phyloP scores from a whole-genome alignment of 2,113 vertebrate genomes.

The Lasiurus cinereus region DNA sequence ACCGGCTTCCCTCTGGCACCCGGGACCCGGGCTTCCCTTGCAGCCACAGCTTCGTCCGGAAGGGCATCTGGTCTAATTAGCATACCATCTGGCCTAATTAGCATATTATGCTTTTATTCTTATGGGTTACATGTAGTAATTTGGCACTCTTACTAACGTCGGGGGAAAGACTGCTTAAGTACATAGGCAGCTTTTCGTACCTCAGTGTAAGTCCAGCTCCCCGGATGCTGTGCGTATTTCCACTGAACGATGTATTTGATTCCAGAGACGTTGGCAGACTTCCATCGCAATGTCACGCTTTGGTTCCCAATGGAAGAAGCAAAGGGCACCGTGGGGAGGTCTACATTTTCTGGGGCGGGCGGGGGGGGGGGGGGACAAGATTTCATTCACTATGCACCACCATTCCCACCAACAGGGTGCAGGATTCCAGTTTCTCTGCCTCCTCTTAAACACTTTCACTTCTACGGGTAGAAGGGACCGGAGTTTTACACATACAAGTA shows the following conservation, averaged over 20 bases:
- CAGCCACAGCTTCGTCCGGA: too few relatives aligned
- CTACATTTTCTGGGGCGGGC: constrained; percentile 77
- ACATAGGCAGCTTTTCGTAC: constrained; percentile 74
- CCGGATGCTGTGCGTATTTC: constrained; percentile 85
- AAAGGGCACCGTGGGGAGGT: constrained; percentile 84
- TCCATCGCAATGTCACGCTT: constrained; percentile 86
- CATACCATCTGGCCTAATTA: too few relatives aligned
- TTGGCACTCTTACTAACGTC: not conserved
- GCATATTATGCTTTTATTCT: too few relatives aligned
- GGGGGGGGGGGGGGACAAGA: constrained; percentile 66
- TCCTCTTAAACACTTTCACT: not conserved
- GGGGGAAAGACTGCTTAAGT: not conserved
- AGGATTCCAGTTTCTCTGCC: not conserved
- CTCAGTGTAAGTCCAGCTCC: constrained; percentile 88
- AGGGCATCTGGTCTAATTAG: too few relatives aligned
- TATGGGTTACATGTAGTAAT: not conserved
- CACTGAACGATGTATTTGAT: constrained; percentile 89
- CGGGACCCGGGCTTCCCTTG: too few relatives aligned
- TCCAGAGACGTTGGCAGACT: constrained; percentile 85
- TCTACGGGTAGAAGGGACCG: not conserved
- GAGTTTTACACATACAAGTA: not conserved
- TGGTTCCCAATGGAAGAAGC: constrained; percentile 85
- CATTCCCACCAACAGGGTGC: not conserved
- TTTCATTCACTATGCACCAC: not conserved
- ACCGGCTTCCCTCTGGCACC: too few relatives aligned